phyloP scores from a whole-genome alignment of 2,797 vertebrate species.

The Melanotaenia parkinsoni region DNA sequence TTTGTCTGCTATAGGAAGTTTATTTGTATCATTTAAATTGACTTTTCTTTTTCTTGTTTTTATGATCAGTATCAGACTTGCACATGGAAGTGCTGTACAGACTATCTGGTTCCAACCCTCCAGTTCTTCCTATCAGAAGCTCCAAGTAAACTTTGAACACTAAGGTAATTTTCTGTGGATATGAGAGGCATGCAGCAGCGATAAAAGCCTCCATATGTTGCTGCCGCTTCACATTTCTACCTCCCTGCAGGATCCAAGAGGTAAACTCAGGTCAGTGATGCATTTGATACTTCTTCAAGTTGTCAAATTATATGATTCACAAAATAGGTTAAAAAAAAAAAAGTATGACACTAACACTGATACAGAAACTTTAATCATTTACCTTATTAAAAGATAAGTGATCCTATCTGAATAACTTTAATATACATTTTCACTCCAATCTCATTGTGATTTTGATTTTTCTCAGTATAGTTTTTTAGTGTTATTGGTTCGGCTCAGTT shows the following conservation, averaged over 20 bases:
- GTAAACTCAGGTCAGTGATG: conserved; percentile 6
- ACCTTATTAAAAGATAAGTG: no score
- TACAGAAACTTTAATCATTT: no score
- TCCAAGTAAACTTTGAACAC: not conserved
- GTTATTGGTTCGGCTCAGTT: no score
- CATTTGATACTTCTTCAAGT: no score
- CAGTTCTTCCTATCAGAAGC: conserved; percentile 14
- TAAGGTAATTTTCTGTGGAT: not conserved
- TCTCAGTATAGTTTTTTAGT: no score
- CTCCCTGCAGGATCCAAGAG: not conserved
- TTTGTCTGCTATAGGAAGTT: not conserved
- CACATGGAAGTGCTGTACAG: not conserved
- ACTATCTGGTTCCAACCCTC: not conserved
- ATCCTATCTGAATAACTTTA: no score
- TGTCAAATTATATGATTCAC: no score
- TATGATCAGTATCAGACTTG: not conserved
- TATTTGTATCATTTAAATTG: not conserved
- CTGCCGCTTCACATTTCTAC: not conserved
- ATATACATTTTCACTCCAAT: no score
- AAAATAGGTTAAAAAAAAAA: no score
- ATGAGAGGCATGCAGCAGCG: conserved; percentile 17
- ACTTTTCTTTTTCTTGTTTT: not conserved
- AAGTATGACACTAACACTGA: no score
- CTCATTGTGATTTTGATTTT: no score
- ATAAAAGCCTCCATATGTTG: conserved; percentile 42